These are phyloP conservation scores for Glossosoma conforme DNA, from an alignment of 1,140 invertebrate species.

Conservation along the genomic window DNA sequence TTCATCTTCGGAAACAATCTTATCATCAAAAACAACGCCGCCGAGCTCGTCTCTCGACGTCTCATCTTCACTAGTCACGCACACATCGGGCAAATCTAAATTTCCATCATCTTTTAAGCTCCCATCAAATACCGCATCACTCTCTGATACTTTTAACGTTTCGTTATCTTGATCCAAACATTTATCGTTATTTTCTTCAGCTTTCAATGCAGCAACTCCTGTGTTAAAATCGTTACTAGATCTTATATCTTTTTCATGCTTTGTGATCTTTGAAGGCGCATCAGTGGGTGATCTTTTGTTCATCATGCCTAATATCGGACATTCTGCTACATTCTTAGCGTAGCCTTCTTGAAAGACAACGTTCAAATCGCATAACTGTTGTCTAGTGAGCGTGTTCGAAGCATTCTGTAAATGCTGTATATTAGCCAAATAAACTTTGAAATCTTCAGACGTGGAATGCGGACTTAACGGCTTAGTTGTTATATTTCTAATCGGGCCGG, in stretches of 20 bases:
- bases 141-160: no score
- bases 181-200: not conserved
- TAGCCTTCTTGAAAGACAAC: conserved; percentile 53
- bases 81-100: no score
- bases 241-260: not conserved
- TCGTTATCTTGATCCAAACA: no score
- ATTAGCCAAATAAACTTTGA: conserved; percentile 62
- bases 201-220: not conserved
- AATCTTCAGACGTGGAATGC: conserved; percentile 59
- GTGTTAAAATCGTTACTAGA: not conserved
- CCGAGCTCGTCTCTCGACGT: no score
- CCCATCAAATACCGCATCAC: no score
- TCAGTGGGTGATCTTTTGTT: conserved; percentile 17
- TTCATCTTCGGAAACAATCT: no score
- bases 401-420: conserved; percentile 64
- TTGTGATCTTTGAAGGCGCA: no score
- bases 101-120: no score
- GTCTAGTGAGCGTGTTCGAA: conserved; percentile 52
- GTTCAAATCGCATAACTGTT: conserved; percentile 52
- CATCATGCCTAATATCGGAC: conserved; percentile 11
- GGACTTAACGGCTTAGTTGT: conserved; percentile 57
- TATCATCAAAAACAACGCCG: no score
- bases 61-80: no score
- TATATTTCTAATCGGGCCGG: conserved; percentile 48
- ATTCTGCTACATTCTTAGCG: conserved; percentile 28